Evolutionary conservation across 2,113 vertebrate genomes (phyloP), one percentile per base, ranked within the genome.

Genomic region (Aptenodytes forsteri): DNA sequence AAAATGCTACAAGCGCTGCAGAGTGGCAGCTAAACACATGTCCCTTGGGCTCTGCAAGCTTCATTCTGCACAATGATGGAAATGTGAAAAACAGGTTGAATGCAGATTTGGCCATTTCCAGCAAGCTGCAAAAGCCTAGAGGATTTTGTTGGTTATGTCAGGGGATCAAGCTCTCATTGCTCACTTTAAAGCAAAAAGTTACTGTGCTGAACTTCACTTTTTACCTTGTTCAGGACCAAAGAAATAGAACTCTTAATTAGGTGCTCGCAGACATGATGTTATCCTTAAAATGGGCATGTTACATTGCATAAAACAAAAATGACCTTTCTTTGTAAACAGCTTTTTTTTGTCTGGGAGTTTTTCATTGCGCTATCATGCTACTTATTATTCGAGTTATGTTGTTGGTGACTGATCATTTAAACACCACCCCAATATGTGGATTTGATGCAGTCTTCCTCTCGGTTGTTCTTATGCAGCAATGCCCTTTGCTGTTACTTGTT

Each of bases 171-270:
- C 23, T 93, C 76, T 64, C 32, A 27, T 80, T 95, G 66, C 59
- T 73, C 16, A 75, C 16, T 79, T 95, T 87, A 95, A 93, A 95
- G 49, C 36, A 90, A 93, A 83, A 94, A 90, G 56, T 92, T 92
- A 25, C n/a, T 40, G 8, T 36, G 70, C 32, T 75, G 49, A 93
- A 83, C 82, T 65, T 91, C 22, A 34, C 36, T 79, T 78, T 70
- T 79, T 77, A 36, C n/a, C n/a, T 70, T 65, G 46, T 71, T 52
- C 16, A 47, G 64, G 49, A 47, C n/a, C 27, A 61, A 61, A 90
- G 44, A 67, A 87, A 15, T 11, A 67, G 29, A 50, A 40, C 54
- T 40, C 10, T 52, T 49, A 86, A 73, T 80, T 65, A 75, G 36
- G 42, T 56, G 5, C 30, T 30, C 2, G 4, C 18, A 66, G n/a